phyloP scores from a whole-genome alignment of 2,888 invertebrate species.

The Caenorhabditis doughertyi region DNA sequence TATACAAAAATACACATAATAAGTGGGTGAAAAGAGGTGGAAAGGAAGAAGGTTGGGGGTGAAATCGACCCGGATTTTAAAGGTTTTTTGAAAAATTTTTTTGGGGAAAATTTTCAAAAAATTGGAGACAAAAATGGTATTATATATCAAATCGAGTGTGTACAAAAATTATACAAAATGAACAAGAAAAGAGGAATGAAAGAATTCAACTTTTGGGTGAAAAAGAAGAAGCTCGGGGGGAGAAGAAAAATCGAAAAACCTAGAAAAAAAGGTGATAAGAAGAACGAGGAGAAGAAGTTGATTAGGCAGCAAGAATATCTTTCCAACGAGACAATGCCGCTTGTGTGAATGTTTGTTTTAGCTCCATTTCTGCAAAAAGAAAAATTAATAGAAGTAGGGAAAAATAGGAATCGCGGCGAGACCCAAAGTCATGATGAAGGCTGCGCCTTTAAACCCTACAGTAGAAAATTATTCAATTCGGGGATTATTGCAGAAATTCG shows the following conservation, averaged over 20 bases:
- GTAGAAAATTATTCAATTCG: not conserved
- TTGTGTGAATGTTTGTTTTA: slow-evolving; percentile 46
- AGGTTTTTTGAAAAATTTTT: not conserved
- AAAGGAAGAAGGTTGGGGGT: not conserved
- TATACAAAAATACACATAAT: slow-evolving; percentile 15
- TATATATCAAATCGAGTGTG: not conserved
- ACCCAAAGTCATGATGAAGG: not conserved
- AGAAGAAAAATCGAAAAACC: slow-evolving; percentile 43
- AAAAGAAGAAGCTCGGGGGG: slow-evolving; percentile 5
- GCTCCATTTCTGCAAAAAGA: slow-evolving; percentile 57
- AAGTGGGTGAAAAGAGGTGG: not conserved
- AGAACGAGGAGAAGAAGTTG: not conserved
- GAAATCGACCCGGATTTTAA: not conserved
- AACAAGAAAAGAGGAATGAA: slow-evolving; percentile 9
- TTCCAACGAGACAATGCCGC: slow-evolving; percentile 47
- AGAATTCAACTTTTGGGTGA: not conserved
- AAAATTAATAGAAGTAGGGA: not conserved
- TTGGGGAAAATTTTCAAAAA: not conserved
- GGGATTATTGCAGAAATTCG: too few relatives aligned
- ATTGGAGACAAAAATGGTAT: not conserved
- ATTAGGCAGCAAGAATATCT: slow-evolving; percentile 48
- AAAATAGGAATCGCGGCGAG: not conserved
- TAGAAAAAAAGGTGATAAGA: slow-evolving; percentile 42
- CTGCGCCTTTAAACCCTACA: not conserved
- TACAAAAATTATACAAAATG: not conserved